Conservation (phyloP, 1,140 invertebrate genomes). For the Drosophila subobscura region DNA sequence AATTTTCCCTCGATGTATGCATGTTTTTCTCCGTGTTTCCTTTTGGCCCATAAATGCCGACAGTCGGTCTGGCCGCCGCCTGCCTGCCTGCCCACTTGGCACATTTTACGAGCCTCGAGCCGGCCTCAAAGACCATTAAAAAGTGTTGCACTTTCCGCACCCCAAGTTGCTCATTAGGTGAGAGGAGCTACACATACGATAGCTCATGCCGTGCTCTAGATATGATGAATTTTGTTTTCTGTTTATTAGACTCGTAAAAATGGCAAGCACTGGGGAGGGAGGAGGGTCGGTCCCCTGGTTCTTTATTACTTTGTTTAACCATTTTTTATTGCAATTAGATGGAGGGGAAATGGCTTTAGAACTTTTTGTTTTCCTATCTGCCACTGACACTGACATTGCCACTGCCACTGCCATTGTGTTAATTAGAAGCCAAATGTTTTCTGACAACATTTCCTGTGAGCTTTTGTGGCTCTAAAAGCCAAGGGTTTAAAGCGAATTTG, state of each 20-base stretch:
- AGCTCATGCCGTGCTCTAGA: slow-evolving; percentile 59
- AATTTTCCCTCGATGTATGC: slow-evolving; percentile 48
- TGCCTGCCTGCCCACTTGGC: slow-evolving; percentile 53
- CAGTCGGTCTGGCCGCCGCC: not conserved
- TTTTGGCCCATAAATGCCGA: slow-evolving; percentile 52
- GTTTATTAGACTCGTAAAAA: slow-evolving; percentile 71
- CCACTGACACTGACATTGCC: too few relatives aligned
- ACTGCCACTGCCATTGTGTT: slow-evolving; percentile 14
- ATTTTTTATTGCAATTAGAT: slow-evolving; percentile 69
- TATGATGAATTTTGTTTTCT: slow-evolving; percentile 75
- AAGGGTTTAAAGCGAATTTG: not conserved
- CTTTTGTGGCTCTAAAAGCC: not conserved
- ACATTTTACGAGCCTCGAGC: slow-evolving; percentile 67
- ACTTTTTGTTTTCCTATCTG: slow-evolving; percentile 18
- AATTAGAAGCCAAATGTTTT: slow-evolving; percentile 33
- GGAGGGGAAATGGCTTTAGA: slow-evolving; percentile 27
- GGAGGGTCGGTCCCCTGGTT: slow-evolving; percentile 21
- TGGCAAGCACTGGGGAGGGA: slow-evolving; percentile 25
- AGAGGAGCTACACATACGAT: not conserved
- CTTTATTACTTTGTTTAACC: slow-evolving; percentile 61
- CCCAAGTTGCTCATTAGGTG: slow-evolving; percentile 67
- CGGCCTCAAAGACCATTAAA: slow-evolving; percentile 64
- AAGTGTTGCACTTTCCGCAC: slow-evolving; percentile 69
- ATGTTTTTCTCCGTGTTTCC: slow-evolving; percentile 21
- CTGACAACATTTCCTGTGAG: not conserved